Base-by-base conservation (phyloP, 2,888 invertebrate genomes). In the Glaucopsyche alexis region DNA sequence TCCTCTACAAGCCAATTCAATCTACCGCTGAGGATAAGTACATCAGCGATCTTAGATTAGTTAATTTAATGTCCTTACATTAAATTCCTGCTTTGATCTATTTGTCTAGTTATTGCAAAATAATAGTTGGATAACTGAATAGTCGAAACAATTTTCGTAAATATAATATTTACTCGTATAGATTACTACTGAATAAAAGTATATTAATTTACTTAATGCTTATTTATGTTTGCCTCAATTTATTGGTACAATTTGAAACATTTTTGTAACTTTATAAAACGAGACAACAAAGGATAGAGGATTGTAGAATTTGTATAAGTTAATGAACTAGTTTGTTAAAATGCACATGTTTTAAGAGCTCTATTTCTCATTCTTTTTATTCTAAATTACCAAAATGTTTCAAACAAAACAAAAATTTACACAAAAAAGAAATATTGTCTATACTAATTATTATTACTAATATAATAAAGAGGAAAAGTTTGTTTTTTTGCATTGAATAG, bases 41-140 rank as follows among this genome's bases (percentile, higher is more conserved):
- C 60, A 60, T 60, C 60, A 60, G 16, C 29, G 29, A 60, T 60
- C 60, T 29, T 60, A 60, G 60, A 60, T 60, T 60, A 60, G 60
- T 60, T 60, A 60, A 60, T 60, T 60, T 60, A 60, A 60, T 60
- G 29, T 60, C 29, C 55, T 60, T 60, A 60, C 29, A 60, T 60
- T 60, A 60, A 60, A 60, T 60, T 60, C 29, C 60, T 60, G 47
- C 47, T 47, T 47, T 47, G 60, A 60, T 60, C 29, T 60, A 60
- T 60, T 60, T 29, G 29, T 38, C 29, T 38, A 60, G 60, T 60
- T 60, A 60, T 60, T 60, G 38, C 60, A 29, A 60, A 60, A 11
- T 11, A 13, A 60, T 60, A 55, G 55, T 19, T 55, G 7, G 60
- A 38, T 60, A 38, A 29, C 38, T 60, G 29, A 29, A 60, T 60